Evolutionary conservation across 2,888 invertebrate genomes (phyloP), one percentile per base, ranked within the genome.

Genomic region (Tanytarsus gracilentus): DNA sequence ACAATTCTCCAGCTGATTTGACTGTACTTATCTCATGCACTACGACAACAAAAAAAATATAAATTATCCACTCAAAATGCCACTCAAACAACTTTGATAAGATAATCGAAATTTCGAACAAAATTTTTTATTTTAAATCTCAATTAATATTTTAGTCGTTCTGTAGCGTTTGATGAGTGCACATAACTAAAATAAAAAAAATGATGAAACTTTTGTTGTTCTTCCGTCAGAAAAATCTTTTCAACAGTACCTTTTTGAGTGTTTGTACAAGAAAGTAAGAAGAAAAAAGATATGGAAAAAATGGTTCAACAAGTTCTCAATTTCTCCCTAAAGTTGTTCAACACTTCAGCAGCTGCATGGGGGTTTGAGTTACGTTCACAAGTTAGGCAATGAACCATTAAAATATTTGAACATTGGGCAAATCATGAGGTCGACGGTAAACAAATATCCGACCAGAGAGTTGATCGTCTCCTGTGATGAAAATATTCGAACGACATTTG

Each of bases 381-480:
- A 77, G 52, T 67, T 76, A 0, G 79, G 79, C 4, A 68, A 70
- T 21, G 66, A 72, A 9, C 80, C 83, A 0, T 65, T 84, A 2
- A 66, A 71, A 8, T 72, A 77, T 25, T 68, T 74, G 26, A 84
- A 81, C 2, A 65, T 84, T 2, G 85, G 85, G 0, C 73, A 79
- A 62, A 68, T 82, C 25, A 63, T 85, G 29, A 78, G 80, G 62
- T 64, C 72, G 8, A 73, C 80, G 0, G 81, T 74, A 0, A 66
- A 74, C n/a, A 72, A 72, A 56, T 82, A 77, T 72, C 78, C 79
- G 0, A 75, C 79, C 60, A 73, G 75, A 14, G 77, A 78, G 30
- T 81, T 79, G 1, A 66, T 85, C 18, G 76, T 83, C 11, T 80
- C 83, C 0, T 68, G 73, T 9, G 73, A 77, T 36, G 81, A 83